Base-by-base conservation (phyloP, 2,113 vertebrate genomes). In the Poecile atricapillus region DNA sequence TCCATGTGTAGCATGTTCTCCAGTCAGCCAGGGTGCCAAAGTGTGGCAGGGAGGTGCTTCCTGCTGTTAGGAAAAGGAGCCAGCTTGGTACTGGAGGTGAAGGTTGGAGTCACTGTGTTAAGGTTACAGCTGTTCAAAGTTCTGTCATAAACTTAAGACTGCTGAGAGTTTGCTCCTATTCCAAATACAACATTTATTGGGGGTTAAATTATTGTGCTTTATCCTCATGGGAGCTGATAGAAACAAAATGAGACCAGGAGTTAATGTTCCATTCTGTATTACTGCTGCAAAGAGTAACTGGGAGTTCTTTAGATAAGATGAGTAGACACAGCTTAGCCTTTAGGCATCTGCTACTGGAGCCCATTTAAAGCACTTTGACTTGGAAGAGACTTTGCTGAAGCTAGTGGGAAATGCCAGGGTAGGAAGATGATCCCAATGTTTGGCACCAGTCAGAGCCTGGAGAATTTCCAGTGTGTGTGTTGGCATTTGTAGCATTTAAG, bases 361-460 rank as follows among this genome's bases (percentile, higher is more conserved):
- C 28, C 65, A 69, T 89, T 87, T 95, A 95, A 91, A 93, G 69
- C 33, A 71, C 44, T 92, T 64, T 39, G 60, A 78, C n/a, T 74
- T 95, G 76, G 91, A 96, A 90, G n/a, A 63, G 68, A 24, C 56
- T 91, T 88, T 88, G 71, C 83, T 90, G 92, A 77, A 95, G 79
- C 73, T 74, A 70, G 64, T 68, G 76, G 49, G 60, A 92, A 96
- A 94, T 92, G 46, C 76, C 58, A 76, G 31, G 62, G 60, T 87
- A 64, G 92, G 90, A 92, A 81, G 92, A 92, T 67, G 92, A 87
- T 90, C 79, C 73, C 41, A 60, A 23, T 43, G 37, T 53, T 74
- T 90, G 92, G 85, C 86, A 95, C 41, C 83, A 74, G 44, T 33
- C 5, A 1, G 52, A 73, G 49, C 18, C 58, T 81, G 74, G 80